Conservation (phyloP, 1,140 invertebrate species). For the Aphelenchoides avenae region DNA sequence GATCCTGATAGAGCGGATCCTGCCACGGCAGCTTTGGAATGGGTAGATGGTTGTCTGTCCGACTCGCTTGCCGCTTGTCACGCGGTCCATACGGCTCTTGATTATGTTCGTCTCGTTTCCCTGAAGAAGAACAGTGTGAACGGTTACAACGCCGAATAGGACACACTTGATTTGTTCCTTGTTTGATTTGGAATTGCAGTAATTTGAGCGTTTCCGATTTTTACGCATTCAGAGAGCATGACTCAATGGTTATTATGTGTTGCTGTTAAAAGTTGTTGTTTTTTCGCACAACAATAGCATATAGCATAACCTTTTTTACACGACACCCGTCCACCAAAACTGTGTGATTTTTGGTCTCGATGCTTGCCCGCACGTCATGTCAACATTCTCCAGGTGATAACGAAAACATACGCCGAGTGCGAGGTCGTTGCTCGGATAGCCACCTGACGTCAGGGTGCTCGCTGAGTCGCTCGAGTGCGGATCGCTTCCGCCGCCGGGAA, state of each 20-base stretch:
- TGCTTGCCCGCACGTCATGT: too few relatives aligned
- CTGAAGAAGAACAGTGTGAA: not conserved
- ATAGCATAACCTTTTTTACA: constrained; percentile 73
- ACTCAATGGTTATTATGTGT: too few relatives aligned
- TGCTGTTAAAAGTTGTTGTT: too few relatives aligned
- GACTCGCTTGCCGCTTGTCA: constrained; percentile 2
- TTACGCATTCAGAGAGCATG: too few relatives aligned
- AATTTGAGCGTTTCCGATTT: too few relatives aligned
- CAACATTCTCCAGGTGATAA: constrained; percentile 68
- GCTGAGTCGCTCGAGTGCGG: constrained; percentile 17
- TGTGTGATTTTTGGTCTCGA: constrained; percentile 84
- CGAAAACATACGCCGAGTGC: constrained; percentile 77
- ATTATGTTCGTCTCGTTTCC: constrained; percentile 22
- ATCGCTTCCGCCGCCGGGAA: constrained; percentile 38
- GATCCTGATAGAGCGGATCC: constrained; percentile 86
- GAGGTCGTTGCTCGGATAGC: constrained; percentile 86
- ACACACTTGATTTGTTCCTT: too few relatives aligned
- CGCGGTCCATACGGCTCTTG: constrained; percentile 9
- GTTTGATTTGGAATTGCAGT: too few relatives aligned
- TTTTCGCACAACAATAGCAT: not conserved
- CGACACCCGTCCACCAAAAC: constrained; percentile 72
- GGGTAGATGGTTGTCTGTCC: constrained; percentile 14
- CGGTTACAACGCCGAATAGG: too few relatives aligned
- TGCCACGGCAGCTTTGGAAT: constrained; percentile 66
- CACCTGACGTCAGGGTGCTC: constrained; percentile 72